Base-by-base conservation (phyloP, 2,113 vertebrate genomes). In the Myiopsitta monachus region DNA sequence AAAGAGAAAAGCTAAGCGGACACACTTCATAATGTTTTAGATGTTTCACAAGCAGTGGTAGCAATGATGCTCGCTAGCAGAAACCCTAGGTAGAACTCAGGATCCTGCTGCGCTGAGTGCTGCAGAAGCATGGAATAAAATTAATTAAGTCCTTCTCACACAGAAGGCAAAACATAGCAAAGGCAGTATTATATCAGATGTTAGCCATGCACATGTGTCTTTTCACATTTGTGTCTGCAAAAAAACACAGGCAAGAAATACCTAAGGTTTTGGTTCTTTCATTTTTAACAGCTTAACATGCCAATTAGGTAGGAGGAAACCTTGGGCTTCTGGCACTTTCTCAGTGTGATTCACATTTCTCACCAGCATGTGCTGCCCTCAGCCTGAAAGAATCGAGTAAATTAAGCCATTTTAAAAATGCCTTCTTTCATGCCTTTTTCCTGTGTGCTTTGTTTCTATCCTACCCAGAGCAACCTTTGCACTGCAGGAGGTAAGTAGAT, bases 401-500 rank as follows among this genome's bases (percentile, higher is more conserved):
- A 11, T 78, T 31, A 75, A 41, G n/a, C 15, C 9, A 24, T 44
- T 89, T 94, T 75, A 28, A 11, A 95, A 77, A 63, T 52, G 39
- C 38, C 33, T 92, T 67, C 27, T 59, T 73, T 88, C 47, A 31
- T 75, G 80, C 28, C 33, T 90, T 74, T 88, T 74, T 85, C 66
- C 41, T 62, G 22, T 52, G 36, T n/a, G 47, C 62, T 90, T 83
- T 94, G 52, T 90, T 78, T 92, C 52, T 82, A 27, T 91, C 39
- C 70, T 39, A 17, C 30, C 54, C 82, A 62, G 75, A 76, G 44
- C 70, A 94, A 87, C 55, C 62, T 94, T 74, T 0, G 0, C 92
- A 66, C 93, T 69, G 31, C 76, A 87, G 96, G 96, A 87, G 79
- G 82, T 95, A 96, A 97, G 92, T 23, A 96, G 96, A 96, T 97